Evolutionary conservation across 2,113 vertebrate species (phyloP).

Genomic region (Pteruthius melanotis): DNA sequence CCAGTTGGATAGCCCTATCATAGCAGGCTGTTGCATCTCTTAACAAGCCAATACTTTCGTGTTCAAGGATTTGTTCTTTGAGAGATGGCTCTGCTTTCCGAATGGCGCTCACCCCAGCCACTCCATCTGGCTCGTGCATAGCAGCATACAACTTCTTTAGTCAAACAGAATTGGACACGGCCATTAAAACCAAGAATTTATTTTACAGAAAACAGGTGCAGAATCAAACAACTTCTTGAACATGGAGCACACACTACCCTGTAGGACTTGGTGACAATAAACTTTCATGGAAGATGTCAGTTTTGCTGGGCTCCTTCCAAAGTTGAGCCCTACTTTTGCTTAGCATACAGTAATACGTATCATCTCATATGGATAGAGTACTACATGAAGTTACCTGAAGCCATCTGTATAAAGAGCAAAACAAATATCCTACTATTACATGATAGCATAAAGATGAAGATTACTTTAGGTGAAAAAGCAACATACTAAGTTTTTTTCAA

Average conservation of each 20-base stretch:
- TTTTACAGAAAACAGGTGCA: not conserved
- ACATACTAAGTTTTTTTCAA: not conserved
- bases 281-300: not conserved
- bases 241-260: not conserved
- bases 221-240: not conserved
- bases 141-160: constrained; percentile 87
- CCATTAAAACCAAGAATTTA: not conserved
- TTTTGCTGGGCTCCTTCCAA: not conserved
- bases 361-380: not conserved
- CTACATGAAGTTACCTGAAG: not conserved
- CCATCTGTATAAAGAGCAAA: not conserved
- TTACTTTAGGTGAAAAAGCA: not conserved
- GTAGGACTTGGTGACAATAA: not conserved
- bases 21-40: constrained; percentile 97
- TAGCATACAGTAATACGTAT: not conserved
- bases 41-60: constrained; percentile 94
- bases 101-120: constrained; percentile 92
- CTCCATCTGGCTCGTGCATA: constrained; percentile 97
- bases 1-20: constrained; percentile 93
- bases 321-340: not conserved
- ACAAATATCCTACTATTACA: not conserved
- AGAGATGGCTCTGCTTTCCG: constrained; percentile 92
- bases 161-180: not conserved
- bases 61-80: constrained; percentile 95
- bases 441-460: not conserved